phyloP scores from a whole-genome alignment of 2,797 vertebrate genomes.

The Paramormyrops hopkinsi region DNA sequence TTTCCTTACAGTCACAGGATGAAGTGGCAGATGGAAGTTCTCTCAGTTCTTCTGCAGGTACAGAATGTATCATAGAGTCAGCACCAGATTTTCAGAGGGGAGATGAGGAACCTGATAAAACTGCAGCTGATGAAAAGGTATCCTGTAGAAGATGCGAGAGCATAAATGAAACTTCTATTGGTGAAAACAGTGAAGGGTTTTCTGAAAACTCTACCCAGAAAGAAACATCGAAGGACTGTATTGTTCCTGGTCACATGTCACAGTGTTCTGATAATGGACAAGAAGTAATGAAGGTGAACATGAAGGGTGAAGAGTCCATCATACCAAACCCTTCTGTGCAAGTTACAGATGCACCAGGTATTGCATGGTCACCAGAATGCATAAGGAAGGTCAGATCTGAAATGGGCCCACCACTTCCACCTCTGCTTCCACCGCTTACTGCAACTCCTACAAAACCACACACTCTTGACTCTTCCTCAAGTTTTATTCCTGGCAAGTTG shows the following conservation, averaged over 20 bases:
- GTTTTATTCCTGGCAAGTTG: constrained; percentile 55
- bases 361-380: constrained; percentile 47
- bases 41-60: constrained; percentile 1
- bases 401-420: constrained; percentile 84
- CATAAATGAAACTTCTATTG: not conserved
- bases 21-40: not conserved
- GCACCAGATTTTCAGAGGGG: not conserved
- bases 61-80: not conserved
- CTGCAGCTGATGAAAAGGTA: constrained; percentile 10
- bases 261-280: not conserved
- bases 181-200: not conserved
- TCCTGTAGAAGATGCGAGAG: not conserved
- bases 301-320: not conserved
- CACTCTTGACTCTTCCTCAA: constrained; percentile 50
- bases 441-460: constrained; percentile 68
- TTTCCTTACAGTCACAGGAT: not conserved
- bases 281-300: constrained; percentile 3
- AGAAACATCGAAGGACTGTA: not conserved
- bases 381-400: constrained; percentile 70
- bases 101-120: constrained; percentile 13
- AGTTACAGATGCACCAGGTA: constrained; percentile 46
- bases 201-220: constrained; percentile 7
- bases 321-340: constrained; percentile 27
- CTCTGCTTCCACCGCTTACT: constrained; percentile 71
- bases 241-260: not conserved